Percentiles rank a stretch among this genome's conserved stretches.
Evolutionary conservation across 2,797 vertebrate genomes (phyloP).

Genomic region (Bothrops alternatus): DNA sequence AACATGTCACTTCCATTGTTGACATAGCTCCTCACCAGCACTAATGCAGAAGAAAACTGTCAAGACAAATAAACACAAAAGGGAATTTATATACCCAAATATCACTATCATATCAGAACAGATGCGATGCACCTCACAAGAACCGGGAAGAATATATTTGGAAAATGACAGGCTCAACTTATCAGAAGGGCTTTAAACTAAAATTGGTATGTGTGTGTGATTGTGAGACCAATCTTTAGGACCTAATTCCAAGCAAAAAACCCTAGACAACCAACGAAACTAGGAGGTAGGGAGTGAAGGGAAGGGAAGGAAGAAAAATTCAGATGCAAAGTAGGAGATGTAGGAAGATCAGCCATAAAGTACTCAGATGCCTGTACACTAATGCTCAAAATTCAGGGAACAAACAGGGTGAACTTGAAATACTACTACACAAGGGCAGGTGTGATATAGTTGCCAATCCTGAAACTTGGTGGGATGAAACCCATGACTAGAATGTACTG

Average conservation of each 20-base stretch:
- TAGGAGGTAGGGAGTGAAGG: not conserved
- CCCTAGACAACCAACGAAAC: not conserved
- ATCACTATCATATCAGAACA: constrained; percentile 31
- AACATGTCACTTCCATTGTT: constrained; percentile 62
- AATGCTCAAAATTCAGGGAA: not conserved
- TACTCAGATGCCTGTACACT: not conserved
- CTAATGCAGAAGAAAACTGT: constrained; percentile 66
- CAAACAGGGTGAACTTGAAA: not conserved
- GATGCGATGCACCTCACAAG: not conserved
- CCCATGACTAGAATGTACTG: not conserved
- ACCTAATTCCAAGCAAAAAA: not conserved
- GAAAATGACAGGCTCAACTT: not conserved
- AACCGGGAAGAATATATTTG: not conserved
- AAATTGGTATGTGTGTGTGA: not conserved
- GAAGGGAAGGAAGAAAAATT: not conserved
- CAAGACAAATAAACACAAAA: constrained; percentile 61
- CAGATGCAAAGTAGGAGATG: not conserved
- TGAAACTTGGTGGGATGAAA: not conserved
- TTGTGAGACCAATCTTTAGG: not conserved
- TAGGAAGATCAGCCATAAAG: not conserved
- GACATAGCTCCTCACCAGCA: constrained; percentile 43
- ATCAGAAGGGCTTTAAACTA: not conserved
- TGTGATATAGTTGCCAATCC: not conserved
- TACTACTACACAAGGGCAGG: not conserved
- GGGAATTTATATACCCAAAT: constrained; percentile 52